phyloP scores from a whole-genome alignment of 2,888 invertebrate species.

The Tryphoninae sp. region DNA sequence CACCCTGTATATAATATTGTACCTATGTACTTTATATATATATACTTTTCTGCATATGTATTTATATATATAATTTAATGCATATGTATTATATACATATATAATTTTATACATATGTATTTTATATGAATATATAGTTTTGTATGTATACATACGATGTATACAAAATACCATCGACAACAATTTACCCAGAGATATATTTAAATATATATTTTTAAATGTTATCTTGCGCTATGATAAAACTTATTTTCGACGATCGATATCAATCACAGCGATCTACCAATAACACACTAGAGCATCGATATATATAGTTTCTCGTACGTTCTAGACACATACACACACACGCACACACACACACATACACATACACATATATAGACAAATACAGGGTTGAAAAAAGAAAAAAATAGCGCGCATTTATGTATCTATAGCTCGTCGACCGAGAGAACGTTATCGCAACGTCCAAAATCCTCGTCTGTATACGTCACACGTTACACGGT shows the following conservation, averaged over 20 bases:
- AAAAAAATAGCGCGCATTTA: neutral
- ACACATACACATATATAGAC: too few relatives aligned
- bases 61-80: neutral
- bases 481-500: neutral
- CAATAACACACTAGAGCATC: too few relatives aligned
- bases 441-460: slow-evolving; percentile 5
- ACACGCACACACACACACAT: too few relatives aligned
- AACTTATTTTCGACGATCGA: neutral
- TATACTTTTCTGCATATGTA: neutral
- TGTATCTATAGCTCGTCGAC: neutral
- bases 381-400: neutral
- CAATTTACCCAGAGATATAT: neutral
- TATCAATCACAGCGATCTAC: too few relatives aligned
- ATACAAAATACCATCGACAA: too few relatives aligned
- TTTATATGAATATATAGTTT: neutral
- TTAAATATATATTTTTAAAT: neutral
- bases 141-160: neutral
- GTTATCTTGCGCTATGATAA: neutral
- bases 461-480: neutral
- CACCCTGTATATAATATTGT: neutral
- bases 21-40: neutral
- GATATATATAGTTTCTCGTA: neutral
- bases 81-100: neutral
- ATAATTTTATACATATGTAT: neutral
- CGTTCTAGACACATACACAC: too few relatives aligned